phyloP scores from a whole-genome alignment of 2,113 vertebrate genomes.

The Chloropsis hardwickii region DNA sequence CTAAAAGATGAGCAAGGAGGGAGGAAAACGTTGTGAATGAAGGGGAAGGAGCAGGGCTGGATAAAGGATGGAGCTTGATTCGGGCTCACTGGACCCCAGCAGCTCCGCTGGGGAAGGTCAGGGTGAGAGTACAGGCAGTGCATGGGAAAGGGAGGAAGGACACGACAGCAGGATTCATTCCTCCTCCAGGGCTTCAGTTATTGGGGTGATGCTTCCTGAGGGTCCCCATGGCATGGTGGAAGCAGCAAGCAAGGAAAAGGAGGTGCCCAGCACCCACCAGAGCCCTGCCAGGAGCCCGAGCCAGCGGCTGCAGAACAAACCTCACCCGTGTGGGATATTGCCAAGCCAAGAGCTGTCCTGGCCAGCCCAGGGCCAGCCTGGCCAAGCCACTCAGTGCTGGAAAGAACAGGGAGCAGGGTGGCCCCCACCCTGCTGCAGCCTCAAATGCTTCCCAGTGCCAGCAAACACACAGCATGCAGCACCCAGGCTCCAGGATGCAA shows the following conservation, averaged over 20 bases:
- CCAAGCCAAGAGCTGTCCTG: background rate
- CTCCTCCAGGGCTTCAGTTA: background rate
- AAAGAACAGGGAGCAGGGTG: background rate
- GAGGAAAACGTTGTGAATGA: rapidly evolving
- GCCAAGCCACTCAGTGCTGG: background rate
- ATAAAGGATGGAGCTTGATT: rapidly evolving
- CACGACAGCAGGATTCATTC: rapidly evolving
- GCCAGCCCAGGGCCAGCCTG: background rate
- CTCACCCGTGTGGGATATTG: background rate
- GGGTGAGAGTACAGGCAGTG: background rate
- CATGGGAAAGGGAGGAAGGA: background rate
- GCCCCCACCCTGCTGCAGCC: background rate
- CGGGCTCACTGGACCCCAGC: rapidly evolving
- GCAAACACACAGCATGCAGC: rapidly evolving
- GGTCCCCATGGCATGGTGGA: rapidly evolving
- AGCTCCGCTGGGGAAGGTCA: background rate
- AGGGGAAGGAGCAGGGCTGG: background rate
- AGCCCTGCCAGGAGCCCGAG: background rate
- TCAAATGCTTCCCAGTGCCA: background rate
- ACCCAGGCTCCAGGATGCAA: background rate
- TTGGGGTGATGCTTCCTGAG: rapidly evolving
- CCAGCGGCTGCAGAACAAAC: background rate
- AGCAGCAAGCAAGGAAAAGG: background rate
- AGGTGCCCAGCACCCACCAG: background rate
- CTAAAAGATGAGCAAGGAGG: background rate